A percentile compares a stretch with the other conserved stretches of the same genome.
These are phyloP conservation scores for Otolemur crassicaudatus DNA, from an alignment of 2,797 vertebrate species.

Conservation along the genomic window DNA sequence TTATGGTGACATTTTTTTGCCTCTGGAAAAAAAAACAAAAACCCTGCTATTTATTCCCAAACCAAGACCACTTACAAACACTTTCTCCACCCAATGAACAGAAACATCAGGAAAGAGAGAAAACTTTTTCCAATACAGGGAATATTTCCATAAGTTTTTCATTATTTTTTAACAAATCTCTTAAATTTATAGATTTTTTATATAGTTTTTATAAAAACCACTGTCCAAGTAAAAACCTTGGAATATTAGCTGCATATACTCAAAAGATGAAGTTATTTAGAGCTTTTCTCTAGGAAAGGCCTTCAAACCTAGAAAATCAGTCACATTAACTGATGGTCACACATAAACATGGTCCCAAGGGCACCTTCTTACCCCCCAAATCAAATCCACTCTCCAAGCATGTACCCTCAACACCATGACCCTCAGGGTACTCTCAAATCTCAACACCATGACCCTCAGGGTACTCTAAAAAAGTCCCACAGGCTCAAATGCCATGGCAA, in stretches of 20 bases:
- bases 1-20: neutral
- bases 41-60: neutral
- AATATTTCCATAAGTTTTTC: neutral
- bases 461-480: neutral
- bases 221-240: neutral
- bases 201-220: neutral
- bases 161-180: slow-evolving; percentile 25
- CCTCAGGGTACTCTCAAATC: neutral
- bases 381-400: neutral
- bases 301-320: neutral
- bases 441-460: no score
- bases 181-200: neutral
- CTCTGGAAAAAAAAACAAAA: neutral
- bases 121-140: neutral
- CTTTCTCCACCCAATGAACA: neutral
- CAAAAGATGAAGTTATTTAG: neutral
- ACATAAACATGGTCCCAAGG: neutral
- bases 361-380: neutral
- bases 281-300: neutral
- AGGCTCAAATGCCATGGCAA: neutral
- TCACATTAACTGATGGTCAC: neutral
- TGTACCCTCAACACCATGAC: no score
- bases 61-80: neutral
- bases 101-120: neutral
- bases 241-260: neutral